Evolutionary conservation across 1,140 invertebrate genomes (phyloP), one percentile per base, ranked within the genome.

Genomic region (Pseudomyrmex concolor): DNA sequence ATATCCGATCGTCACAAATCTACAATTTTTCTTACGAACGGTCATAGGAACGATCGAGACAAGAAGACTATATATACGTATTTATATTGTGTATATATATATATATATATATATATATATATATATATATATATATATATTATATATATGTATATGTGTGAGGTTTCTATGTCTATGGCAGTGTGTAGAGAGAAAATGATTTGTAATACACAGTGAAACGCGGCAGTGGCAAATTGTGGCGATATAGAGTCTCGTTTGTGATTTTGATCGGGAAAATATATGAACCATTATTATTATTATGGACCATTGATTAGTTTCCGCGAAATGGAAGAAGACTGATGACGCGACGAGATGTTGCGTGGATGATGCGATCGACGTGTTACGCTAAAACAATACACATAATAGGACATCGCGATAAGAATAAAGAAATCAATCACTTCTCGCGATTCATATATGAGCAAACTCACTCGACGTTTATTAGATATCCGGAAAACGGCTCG

Each of bases 121-220:
- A 1, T 25, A 25, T 25, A 4, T 25, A 1, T 25, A 25, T 25
- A 4, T 25, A 34, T 34, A 34, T 34, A 34, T 34, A 34, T 34
- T 34, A 34, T 34, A 34, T 34, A 34, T 34, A 7, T 34, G 5
- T 34, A 7, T 34, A 5, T 34, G 19, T 59, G 54, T 54, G 17
- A 54, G 67, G 50, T 67, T 34, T 77, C 48, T 77, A 77, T 15
- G 73, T 59, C 66, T 71, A 80, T 80, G 76, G 76, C 76, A 80
- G 76, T 80, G 76, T 70, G 50, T 57, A 48, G 51, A 78, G 54
- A 71, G 66, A 54, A 54, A 54, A 71, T 70, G 59, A 51, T 48
- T 34, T 34, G 34, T 34, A 34, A 34, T 34, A 34, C 34, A 78
- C 76, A 66, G 45, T 66, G 74, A 50, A 78, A 51, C 25, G 45